A percentile compares a stretch with the other conserved stretches of the same genome.
These are phyloP conservation scores for Drosophila sechellia DNA, from an alignment of 1,140 invertebrate species.

Conservation along the genomic window DNA sequence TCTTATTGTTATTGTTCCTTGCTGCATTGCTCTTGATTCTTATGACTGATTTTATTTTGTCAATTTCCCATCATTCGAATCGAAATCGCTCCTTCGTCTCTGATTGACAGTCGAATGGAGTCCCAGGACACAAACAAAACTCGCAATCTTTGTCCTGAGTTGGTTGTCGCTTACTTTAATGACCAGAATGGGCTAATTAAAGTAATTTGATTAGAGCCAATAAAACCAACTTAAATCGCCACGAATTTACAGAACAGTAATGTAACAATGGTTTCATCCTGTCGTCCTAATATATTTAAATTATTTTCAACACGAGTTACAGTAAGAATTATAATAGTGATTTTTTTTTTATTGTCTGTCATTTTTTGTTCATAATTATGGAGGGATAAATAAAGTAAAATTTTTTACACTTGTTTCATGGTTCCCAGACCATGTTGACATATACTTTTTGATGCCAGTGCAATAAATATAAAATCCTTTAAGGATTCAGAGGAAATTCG, in stretches of 20 bases:
- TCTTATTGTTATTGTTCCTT: slow-evolving; percentile 51
- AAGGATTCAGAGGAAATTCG: slow-evolving; percentile 3
- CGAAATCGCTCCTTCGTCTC: slow-evolving; percentile 20
- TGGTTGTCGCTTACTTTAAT: slow-evolving; percentile 13
- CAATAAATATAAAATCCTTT: neutral
- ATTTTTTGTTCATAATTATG: too few species aligned
- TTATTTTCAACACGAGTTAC: too few species aligned
- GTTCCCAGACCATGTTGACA: too few species aligned
- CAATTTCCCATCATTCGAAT: slow-evolving; percentile 52
- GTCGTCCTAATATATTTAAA: neutral
- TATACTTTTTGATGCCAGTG: slow-evolving; percentile 1
- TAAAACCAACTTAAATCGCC: slow-evolving; percentile 12
- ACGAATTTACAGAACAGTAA: neutral
- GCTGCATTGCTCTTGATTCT: slow-evolving; percentile 35
- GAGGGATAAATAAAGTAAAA: too few species aligned
- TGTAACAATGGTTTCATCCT: neutral
- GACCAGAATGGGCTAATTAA: slow-evolving; percentile 41
- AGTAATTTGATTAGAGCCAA: slow-evolving; percentile 58
- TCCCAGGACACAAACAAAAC: slow-evolving; percentile 21
- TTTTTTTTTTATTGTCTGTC: too few species aligned
- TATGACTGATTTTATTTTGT: slow-evolving; percentile 59
- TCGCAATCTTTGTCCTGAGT: neutral
- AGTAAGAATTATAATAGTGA: too few species aligned
- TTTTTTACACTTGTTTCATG: too few species aligned
- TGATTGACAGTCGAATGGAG: slow-evolving; percentile 48